Evolutionary conservation across 30 jellyfish, hydroid and myxozoan species (phyloP), one percentile per base, ranked within the genome.

Genomic region (Mastigias papua): DNA sequence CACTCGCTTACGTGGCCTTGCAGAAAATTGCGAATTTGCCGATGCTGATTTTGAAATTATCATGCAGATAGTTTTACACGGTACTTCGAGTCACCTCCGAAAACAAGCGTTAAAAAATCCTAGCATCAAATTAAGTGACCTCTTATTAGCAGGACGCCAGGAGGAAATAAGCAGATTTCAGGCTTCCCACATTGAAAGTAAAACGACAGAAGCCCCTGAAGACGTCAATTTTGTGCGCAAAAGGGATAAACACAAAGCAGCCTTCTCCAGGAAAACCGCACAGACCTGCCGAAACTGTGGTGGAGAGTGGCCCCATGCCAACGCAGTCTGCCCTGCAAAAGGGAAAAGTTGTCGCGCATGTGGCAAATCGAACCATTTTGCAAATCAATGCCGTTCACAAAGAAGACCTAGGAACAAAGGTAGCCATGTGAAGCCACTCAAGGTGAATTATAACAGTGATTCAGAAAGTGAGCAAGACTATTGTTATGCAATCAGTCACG

Each of bases 1-100:
- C 29, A 48, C 87, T 54, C 86, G 87, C n/a, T 76, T 81, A 5
- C 91, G 86, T 63, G 87, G 37, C 54, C 87, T 48, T 23, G 91
- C 48, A 8, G 65, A 57, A 33, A 79, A 84, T 42, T 79, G 90
- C 57, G 82, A 79, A 20, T 79, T 79, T 64, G 34, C 26, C 6
- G 81, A 58, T 57, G 2, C 20, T 3, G 87, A 65, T 20, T 67
- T 81, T 65, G 86, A 81, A 37, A 64, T 81, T 32, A 19, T 64
- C 27, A 34, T 48, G 7, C 73, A 63, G 21, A 81, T 42, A 8
- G 54, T 42, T 42, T 15, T 42, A 15, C 0, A 42, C 13, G 54
- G 54, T 15, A 42, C 7, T 4, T 42, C 54, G 13, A 42, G 0
- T 15, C 54, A 42, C 13, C 54, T 42, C 54, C 54, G 54, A 8